Conservation (phyloP, 2,113 vertebrate species). For the Ammospiza caudacuta region DNA sequence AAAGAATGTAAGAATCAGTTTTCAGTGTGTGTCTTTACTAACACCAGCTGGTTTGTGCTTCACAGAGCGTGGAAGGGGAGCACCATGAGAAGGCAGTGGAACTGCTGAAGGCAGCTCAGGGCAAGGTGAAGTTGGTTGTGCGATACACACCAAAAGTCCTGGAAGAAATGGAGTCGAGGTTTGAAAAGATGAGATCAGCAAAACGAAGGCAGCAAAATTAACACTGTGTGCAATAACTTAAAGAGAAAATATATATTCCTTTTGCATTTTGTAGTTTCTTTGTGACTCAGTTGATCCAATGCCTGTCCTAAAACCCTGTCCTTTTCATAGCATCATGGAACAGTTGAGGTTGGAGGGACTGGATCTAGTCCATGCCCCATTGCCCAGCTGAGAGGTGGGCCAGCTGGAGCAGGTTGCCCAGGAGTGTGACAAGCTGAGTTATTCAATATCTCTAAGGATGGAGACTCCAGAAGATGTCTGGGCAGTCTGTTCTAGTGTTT, state of each 20-base stretch:
- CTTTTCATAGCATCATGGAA: not conserved
- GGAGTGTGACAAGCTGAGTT: not conserved
- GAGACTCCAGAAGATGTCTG: not conserved
- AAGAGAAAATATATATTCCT: constrained; percentile 46
- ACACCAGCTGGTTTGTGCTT: constrained; percentile 30
- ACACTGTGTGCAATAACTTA: not conserved
- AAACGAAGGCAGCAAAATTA: constrained; percentile 97
- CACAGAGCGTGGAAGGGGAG: constrained; percentile 94
- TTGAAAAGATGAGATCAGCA: constrained; percentile 98
- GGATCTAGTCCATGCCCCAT: not conserved
- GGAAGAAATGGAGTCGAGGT: constrained; percentile 97
- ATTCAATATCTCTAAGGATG: not conserved
- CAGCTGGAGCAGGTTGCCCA: not conserved
- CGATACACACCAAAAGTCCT: constrained; percentile 95
- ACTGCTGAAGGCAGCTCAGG: constrained; percentile 95
- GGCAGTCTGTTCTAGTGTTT: not conserved
- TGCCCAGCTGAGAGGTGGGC: not conserved
- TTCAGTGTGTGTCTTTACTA: not conserved
- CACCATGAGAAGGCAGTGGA: constrained; percentile 98
- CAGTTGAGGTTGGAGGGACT: not conserved
- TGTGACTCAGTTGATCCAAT: constrained; percentile 53
- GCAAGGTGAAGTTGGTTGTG: constrained; percentile 95
- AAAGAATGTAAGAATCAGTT: not conserved
- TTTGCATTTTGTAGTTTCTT: constrained; percentile 55
- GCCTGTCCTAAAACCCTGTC: constrained; percentile 16